Evolutionary conservation across 2,888 invertebrate genomes (phyloP), one percentile per base, ranked within the genome.

Genomic region (Silvanus unidentatus): DNA sequence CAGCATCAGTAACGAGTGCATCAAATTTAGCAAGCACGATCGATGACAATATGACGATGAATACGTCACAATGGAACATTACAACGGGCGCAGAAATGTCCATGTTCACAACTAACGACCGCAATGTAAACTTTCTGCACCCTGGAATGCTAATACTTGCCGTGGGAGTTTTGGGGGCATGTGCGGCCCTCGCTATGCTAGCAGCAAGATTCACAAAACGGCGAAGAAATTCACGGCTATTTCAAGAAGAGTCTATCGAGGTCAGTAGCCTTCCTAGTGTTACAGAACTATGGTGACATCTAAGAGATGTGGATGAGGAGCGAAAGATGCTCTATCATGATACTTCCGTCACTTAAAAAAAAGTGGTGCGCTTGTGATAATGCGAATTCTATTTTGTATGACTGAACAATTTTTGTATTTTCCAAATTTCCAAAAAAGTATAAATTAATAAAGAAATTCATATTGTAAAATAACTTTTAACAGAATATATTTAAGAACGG

Each of bases 241-340:
- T 47, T 22, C 40, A 54, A 16, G 56, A 62, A 41, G 73, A 75
- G 48, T 73, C 75, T 57, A 75, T 83, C 73, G 83, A 84, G 68
- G 82, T 82, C 66, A 73, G 71, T 58, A 73, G 73, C 52, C 59
- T 77, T 53, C 73, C 75, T 29, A 80, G 81, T 45, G 79, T 82
- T 40, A 77, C 80, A 38, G 83, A 84, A 60, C 74, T 84, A 49
- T 84, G 84, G 84, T 84, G 84, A 84, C 81, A 79, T 65, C 68
- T 78, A 65, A 74, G 77, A 59, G 75, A 56, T 47, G 75, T 74
- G 47, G 66, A 63, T 70, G 78, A 78, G 34, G 71, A 78, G 73
- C 72, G 77, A 73, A 72, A 59, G 40, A 48, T 58, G 34, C 60
- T 67, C 44, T 79, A 32, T 32, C 6, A 61, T 43, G 55, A 59